phyloP scores from a whole-genome alignment of 2,113 vertebrate genomes.

The Hipposideros armiger region DNA sequence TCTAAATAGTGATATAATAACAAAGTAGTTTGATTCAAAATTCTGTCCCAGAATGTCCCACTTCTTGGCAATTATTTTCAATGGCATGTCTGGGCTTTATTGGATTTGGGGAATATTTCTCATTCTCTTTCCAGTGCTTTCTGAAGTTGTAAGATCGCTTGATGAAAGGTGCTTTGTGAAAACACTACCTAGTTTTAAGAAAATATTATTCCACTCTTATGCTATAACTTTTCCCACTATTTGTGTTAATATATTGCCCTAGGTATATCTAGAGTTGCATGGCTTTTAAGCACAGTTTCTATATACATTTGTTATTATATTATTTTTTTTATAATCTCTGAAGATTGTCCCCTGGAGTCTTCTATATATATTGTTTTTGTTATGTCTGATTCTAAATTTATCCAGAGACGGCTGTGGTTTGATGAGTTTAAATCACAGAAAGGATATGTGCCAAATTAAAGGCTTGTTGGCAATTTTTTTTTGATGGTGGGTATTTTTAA shows the following conservation, averaged over 20 bases:
- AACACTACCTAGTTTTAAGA: constrained; percentile 52
- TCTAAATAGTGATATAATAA: constrained; percentile 67
- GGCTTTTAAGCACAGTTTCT: constrained; percentile 21
- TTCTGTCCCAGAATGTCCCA: constrained; percentile 56
- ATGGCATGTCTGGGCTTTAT: neutral
- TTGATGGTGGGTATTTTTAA: constrained; percentile 72
- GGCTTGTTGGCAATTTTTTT: neutral
- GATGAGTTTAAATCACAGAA: constrained; percentile 75
- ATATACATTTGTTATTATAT: neutral
- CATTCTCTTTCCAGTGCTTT: constrained; percentile 21
- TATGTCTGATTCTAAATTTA: constrained; percentile 72
- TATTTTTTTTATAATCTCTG: neutral
- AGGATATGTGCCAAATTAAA: constrained; percentile 74
- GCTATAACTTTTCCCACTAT: neutral
- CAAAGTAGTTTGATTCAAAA: constrained; percentile 57
- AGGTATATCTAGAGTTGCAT: neutral
- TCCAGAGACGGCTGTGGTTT: constrained; percentile 51
- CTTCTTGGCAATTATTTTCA: constrained; percentile 61
- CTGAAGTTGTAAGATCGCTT: neutral
- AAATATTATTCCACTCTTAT: constrained; percentile 18
- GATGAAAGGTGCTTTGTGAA: constrained; percentile 65
- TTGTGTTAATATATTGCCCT: neutral
- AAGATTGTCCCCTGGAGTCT: constrained; percentile 44
- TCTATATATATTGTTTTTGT: constrained; percentile 68
- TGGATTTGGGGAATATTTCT: constrained; percentile 50